A percentile compares a stretch with the other conserved stretches of the same genome.
phyloP scores from a whole-genome alignment of 2,113 vertebrate species.

The Colinus virginianus region DNA sequence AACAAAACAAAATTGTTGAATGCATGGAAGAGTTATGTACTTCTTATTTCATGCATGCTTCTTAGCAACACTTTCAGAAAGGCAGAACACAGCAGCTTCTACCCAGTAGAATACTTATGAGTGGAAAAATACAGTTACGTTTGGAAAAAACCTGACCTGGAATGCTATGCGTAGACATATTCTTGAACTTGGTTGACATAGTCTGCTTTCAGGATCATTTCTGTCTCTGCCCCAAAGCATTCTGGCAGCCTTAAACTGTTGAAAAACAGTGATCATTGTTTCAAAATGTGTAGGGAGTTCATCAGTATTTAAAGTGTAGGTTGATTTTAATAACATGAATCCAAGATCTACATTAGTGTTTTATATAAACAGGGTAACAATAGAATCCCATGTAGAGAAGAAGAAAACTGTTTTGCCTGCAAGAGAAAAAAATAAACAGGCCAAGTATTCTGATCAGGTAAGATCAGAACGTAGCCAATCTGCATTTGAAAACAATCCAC shows the following conservation, averaged over 20 bases:
- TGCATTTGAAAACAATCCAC: background rate
- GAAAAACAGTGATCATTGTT: background rate
- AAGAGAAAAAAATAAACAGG: background rate
- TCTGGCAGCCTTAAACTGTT: constrained; percentile 57
- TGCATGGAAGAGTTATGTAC: background rate
- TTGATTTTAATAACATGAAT: background rate
- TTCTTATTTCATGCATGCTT: background rate
- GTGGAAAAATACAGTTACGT: background rate
- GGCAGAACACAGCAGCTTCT: background rate
- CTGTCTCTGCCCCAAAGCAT: background rate
- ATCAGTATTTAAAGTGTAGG: background rate
- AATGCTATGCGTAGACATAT: background rate
- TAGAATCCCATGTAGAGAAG: background rate
- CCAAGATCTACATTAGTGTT: background rate
- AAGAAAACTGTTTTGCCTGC: background rate
- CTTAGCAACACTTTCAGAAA: background rate
- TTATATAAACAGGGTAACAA: background rate
- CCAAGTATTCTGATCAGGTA: background rate
- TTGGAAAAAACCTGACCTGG: background rate
- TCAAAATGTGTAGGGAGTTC: background rate
- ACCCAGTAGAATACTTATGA: background rate
- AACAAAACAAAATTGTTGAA: constrained; percentile 19
- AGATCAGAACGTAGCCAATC: background rate
- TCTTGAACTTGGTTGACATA: constrained; percentile 2
- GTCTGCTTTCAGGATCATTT: background rate